Conservation (phyloP, 2,888 invertebrate genomes). For the Gastrophysa polygoni region DNA sequence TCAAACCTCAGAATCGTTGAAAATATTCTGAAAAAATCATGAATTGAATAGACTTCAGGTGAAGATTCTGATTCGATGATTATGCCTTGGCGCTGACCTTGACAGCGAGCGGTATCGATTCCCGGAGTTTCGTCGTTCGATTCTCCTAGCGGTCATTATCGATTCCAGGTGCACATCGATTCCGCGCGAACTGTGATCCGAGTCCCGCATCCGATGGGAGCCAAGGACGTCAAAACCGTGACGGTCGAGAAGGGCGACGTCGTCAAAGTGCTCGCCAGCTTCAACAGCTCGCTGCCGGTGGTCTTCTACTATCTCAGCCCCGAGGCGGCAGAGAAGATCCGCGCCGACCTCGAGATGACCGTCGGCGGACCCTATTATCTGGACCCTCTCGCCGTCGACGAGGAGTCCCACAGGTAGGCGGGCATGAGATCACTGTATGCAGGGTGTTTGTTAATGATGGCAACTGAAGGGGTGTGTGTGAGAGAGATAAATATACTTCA, state of each 20-base stretch:
- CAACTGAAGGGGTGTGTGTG: no score
- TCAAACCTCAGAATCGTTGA: no score
- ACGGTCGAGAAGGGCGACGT: conserved; percentile 73
- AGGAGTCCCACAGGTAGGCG: conserved; percentile 60
- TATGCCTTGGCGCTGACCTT: no score
- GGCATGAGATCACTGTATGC: no score
- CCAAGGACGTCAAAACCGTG: conserved; percentile 64
- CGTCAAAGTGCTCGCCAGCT: conserved; percentile 77
- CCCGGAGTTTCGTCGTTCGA: no score
- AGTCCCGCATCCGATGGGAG: conserved; percentile 65
- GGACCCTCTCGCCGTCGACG: conserved; percentile 64
- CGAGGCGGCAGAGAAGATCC: conserved; percentile 70
- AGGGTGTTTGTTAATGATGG: no score
- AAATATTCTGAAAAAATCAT: no score
- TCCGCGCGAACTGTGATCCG: conserved; percentile 58
- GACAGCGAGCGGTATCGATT: no score
- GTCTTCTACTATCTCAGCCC: conserved; percentile 80
- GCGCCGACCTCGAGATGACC: conserved; percentile 74
- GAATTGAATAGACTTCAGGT: no score
- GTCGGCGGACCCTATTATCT: conserved; percentile 62
- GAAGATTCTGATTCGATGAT: no score
- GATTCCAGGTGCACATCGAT: conserved; percentile 50
- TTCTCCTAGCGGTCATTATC: no score
- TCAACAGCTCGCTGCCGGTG: conserved; percentile 76
- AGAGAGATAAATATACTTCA: no score